Evolutionary conservation across 2,888 invertebrate genomes (phyloP), one percentile per base, ranked within the genome.

Genomic region (Macrostomum cliftonense): DNA sequence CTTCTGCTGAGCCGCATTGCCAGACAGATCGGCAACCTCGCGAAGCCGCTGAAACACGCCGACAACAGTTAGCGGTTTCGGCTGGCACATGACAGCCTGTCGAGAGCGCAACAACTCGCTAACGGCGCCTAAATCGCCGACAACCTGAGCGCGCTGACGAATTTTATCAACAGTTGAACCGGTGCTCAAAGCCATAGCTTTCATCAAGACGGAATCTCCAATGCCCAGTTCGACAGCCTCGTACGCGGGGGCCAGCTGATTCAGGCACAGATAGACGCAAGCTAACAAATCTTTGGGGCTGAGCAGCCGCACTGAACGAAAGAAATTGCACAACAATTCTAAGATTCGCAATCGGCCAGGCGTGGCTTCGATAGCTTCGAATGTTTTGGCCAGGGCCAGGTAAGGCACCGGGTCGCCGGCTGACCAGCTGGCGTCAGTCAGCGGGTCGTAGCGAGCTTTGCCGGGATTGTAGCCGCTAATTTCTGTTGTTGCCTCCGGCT

Each of bases 191-290:
- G 85, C 86, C 44, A 95, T 81, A 0, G 89, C 87, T 74, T 89
- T 91, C 80, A 91, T 84, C 45, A 97, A 73, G 55, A 83, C 82
- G 0, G 82, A 83, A 63, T 97, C 95, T 0, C 95, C 95, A 37
- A 70, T 61, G n/a, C 95, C 95, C 61, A 86, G 71, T 67, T 88
- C 87, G 21, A 85, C 64, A 73, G 88, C 93, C 70, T 89, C 85
- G 67, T 91, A 93, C 0, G 91, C 86, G 0, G 97, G 95, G 1
- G 87, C 93, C 42, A 97, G 73, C 69, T 84, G 82, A 71, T 97
- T 97, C n/a, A 95, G 75, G 61, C 89, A 89, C 56, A 97, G 72
- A 70, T 97, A 95, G 16, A 97, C 78, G 58, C 86, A 85, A 0
- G 83, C 79, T 49, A 89, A 65, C 52, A 97, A 73, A 70, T 97